phyloP scores from a whole-genome alignment of 2,888 invertebrate genomes.

The Sesia bembeciformis region DNA sequence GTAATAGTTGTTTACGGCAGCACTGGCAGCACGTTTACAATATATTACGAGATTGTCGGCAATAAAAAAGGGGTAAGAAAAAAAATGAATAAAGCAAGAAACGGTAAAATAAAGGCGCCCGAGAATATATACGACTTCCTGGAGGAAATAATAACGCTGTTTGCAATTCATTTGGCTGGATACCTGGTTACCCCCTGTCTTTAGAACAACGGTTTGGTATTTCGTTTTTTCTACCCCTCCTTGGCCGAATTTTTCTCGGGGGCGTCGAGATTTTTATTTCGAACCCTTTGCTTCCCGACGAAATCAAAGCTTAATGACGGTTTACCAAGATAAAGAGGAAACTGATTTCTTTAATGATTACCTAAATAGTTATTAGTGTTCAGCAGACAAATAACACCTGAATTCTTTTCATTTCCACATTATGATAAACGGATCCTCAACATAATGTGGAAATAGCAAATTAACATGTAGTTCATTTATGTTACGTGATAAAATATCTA shows the following conservation, averaged over 20 bases:
- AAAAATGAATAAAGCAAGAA: conserved; percentile 66
- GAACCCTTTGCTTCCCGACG: conserved; percentile 56
- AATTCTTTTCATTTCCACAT: too few species aligned
- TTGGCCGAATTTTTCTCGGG: conserved; percentile 51
- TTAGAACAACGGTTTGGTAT: conserved; percentile 57
- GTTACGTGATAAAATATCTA: too few species aligned
- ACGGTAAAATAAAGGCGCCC: conserved; percentile 70
- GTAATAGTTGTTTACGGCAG: conserved; percentile 71
- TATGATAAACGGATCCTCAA: too few species aligned
- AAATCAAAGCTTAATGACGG: conserved; percentile 60
- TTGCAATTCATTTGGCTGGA: conserved; percentile 74
- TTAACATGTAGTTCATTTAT: too few species aligned
- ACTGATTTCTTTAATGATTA: conserved; percentile 13
- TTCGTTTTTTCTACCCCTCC: conserved; percentile 42
- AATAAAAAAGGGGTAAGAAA: conserved; percentile 68
- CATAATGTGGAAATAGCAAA: too few species aligned
- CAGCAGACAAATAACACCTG: too few species aligned
- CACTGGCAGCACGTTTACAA: conserved; percentile 65
- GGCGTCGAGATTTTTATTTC: conserved; percentile 58
- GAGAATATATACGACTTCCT: conserved; percentile 74
- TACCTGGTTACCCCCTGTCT: conserved; percentile 68
- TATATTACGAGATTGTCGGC: conserved; percentile 69
- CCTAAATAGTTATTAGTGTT: too few species aligned
- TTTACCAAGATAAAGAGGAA: conserved; percentile 23
- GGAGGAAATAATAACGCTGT: conserved; percentile 75